Percentiles rank a stretch among this genome's conserved stretches.
These are phyloP conservation scores for Lepidurus couesii DNA, from an alignment of 1,140 invertebrate species.

Conservation along the genomic window DNA sequence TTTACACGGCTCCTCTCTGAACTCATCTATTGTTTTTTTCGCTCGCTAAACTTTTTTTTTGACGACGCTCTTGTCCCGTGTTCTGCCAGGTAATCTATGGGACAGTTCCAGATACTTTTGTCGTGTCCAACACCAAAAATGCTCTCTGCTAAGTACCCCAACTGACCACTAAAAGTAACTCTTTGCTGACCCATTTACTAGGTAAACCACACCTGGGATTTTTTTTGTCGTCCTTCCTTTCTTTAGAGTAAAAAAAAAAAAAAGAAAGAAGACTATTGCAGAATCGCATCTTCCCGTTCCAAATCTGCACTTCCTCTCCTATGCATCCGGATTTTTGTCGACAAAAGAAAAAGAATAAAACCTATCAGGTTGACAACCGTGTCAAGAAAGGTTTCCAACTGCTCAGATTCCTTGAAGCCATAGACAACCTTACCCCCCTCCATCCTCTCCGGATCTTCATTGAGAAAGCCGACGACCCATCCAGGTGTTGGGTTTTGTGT, in stretches of 20 bases:
- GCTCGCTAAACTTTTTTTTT: neutral
- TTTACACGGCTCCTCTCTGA: neutral
- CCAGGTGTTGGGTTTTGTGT: neutral
- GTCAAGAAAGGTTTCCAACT: neutral
- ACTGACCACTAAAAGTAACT: slow-evolving; percentile 19
- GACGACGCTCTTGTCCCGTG: neutral
- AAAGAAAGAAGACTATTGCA: neutral
- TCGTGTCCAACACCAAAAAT: neutral
- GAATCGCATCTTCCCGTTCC: neutral
- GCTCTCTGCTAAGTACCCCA: neutral
- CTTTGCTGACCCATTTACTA: slow-evolving; percentile 10
- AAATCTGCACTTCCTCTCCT: neutral
- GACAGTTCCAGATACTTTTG: neutral
- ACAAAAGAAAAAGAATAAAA: slow-evolving; percentile 1
- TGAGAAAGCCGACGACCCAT: neutral
- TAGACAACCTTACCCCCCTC: neutral
- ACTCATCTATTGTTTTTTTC: neutral
- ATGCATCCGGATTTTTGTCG: neutral
- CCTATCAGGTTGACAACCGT: slow-evolving; percentile 6
- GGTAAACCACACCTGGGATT: neutral
- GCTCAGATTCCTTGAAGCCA: neutral
- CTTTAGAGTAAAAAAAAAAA: neutral
- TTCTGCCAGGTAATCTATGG: slow-evolving; percentile 17
- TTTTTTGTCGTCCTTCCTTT: neutral
- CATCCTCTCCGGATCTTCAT: neutral